Conservation (phyloP, 1,140 invertebrate species). For the Bombus haemorrhoidalis region DNA sequence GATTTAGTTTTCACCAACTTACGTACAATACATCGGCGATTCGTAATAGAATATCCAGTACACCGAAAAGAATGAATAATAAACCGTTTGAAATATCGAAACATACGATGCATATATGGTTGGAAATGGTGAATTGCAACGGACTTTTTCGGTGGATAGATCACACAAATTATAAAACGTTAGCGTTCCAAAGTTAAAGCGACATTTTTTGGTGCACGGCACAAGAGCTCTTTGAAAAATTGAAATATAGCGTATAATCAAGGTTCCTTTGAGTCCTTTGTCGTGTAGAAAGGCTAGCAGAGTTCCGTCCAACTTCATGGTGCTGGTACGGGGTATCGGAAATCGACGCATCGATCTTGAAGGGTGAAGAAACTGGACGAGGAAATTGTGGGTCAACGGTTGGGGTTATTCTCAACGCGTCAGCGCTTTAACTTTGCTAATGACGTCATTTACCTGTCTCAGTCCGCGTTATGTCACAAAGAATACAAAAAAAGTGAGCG, state of each 20-base stretch:
- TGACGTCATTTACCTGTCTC: conserved; percentile 75
- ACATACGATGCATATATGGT: background rate
- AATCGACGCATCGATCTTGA: conserved; percentile 74
- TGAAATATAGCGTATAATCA: conserved; percentile 59
- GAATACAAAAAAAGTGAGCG: conserved; percentile 29
- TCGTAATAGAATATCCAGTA: background rate
- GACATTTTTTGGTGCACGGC: background rate
- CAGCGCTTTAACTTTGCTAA: conserved; percentile 76
- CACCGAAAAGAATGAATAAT: background rate
- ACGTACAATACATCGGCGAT: too few relatives aligned
- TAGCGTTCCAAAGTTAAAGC: background rate
- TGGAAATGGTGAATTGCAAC: background rate
- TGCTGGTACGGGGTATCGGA: conserved; percentile 66
- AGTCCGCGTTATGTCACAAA: conserved; percentile 28
- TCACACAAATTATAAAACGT: background rate
- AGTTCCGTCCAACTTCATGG: conserved; percentile 66
- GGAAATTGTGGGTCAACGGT: conserved; percentile 67
- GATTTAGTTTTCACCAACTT: background rate
- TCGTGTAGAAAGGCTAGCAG: conserved; percentile 46
- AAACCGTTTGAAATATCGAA: background rate
- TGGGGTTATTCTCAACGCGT: conserved; percentile 71
- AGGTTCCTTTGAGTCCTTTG: conserved; percentile 43
- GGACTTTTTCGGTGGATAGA: background rate
- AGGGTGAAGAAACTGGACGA: conserved; percentile 58
- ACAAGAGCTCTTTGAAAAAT: conserved; percentile 19